Conservation (phyloP, 2,888 invertebrate species). For the Tridacna gigas region DNA sequence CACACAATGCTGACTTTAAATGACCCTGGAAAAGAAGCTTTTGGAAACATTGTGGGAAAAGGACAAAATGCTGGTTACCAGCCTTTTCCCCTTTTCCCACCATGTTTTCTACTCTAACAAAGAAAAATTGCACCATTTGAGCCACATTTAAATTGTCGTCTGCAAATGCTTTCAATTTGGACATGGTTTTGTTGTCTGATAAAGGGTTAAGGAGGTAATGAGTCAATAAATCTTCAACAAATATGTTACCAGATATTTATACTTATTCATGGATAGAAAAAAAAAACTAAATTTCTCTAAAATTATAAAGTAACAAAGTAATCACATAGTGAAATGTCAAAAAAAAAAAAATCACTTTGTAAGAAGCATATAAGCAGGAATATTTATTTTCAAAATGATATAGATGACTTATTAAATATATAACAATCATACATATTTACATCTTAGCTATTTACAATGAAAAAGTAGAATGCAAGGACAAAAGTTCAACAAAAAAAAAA, state of each 20-base stretch:
- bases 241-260: conserved; percentile 37
- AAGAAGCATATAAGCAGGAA: conserved; percentile 25
- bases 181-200: no score
- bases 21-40: no score
- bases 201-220: no score
- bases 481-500: not conserved
- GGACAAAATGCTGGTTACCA: no score
- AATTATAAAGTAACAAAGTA: conserved; percentile 58
- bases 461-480: conserved; percentile 24
- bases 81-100: no score
- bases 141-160: no score
- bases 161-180: no score
- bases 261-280: conserved; percentile 1
- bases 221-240: conserved; percentile 45
- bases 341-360: conserved; percentile 23
- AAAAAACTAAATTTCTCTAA: conserved; percentile 57
- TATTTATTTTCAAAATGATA: conserved; percentile 29
- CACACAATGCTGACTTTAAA: no score
- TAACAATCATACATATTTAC: conserved; percentile 62
- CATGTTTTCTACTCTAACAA: no score
- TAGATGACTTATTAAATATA: conserved; percentile 51
- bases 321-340: conserved; percentile 48
- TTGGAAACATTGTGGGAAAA: no score
- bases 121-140: no score
- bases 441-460: conserved; percentile 31